Evolutionary conservation across 2,797 vertebrate genomes (phyloP).

Genomic region (Sebastes vulpes): DNA sequence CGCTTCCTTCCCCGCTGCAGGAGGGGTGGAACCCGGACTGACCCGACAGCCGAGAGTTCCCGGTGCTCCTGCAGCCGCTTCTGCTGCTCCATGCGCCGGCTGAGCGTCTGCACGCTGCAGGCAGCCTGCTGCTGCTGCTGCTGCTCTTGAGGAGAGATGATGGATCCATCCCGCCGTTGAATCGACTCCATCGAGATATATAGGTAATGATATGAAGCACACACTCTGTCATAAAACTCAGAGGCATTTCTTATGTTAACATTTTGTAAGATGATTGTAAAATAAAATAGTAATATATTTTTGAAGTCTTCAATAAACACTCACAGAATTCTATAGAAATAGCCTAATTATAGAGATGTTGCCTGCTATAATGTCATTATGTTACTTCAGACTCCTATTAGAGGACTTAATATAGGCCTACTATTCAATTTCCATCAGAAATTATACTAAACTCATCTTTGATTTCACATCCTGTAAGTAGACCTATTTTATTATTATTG

Average conservation of each 20-base stretch:
- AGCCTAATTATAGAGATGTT: background rate
- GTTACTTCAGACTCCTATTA: background rate
- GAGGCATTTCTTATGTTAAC: background rate
- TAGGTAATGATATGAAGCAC: conserved; percentile 27
- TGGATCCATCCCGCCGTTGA: conserved; percentile 14
- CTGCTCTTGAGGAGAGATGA: background rate
- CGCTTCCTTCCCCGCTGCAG: background rate
- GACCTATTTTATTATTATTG: background rate
- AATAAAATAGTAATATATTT: no score
- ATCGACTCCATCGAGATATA: conserved; percentile 1
- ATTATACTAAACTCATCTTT: background rate
- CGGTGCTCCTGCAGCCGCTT: background rate
- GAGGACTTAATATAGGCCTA: no score
- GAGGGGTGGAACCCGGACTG: conserved; percentile 15
- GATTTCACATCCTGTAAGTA: background rate
- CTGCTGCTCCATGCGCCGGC: background rate
- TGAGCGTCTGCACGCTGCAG: background rate
- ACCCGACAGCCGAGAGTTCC: background rate
- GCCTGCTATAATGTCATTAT: background rate
- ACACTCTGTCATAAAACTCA: background rate
- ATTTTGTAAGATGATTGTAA: no score
- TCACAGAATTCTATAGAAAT: background rate
- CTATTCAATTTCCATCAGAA: no score
- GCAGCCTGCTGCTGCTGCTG: background rate
- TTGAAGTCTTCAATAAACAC: background rate